Conservation (phyloP, 1,140 invertebrate genomes). For the Coptotermes formosanus region DNA sequence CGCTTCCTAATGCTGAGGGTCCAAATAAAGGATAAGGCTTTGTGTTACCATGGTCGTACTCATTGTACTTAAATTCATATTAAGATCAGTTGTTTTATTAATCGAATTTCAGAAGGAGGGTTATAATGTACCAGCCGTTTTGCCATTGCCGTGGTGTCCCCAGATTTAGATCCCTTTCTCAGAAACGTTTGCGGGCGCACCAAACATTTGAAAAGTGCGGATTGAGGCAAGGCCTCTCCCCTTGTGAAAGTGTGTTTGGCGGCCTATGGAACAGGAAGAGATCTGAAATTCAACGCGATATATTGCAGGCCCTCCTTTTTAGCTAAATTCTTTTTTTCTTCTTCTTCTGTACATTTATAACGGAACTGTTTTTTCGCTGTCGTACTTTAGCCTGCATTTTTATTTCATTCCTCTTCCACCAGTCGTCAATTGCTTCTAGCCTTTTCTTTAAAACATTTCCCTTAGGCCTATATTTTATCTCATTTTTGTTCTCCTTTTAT, state of each 20-base stretch:
- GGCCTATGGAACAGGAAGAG: background rate
- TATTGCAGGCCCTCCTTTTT: background rate
- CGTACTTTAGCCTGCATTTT: background rate
- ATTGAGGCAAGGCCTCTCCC: no score
- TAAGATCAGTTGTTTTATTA: no score
- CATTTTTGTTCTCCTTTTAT: background rate
- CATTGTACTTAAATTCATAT: no score
- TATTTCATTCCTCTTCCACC: background rate
- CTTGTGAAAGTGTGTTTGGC: background rate
- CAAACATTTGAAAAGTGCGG: no score
- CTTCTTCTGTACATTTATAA: background rate
- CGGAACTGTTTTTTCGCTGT: background rate
- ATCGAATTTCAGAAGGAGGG: no score
- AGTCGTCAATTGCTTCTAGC: background rate
- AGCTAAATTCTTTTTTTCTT: background rate
- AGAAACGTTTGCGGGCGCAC: no score
- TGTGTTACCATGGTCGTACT: no score
- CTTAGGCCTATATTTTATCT: background rate
- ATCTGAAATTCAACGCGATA: background rate
- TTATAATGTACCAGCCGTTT: no score
- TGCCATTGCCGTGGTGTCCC: no score
- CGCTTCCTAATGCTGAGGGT: no score
- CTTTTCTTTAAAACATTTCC: background rate
- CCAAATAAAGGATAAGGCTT: no score
- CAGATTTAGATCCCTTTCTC: no score